These are phyloP conservation scores for Ginglymostoma cirratum DNA, from an alignment of 2,113 vertebrate species.

Conservation along the genomic window DNA sequence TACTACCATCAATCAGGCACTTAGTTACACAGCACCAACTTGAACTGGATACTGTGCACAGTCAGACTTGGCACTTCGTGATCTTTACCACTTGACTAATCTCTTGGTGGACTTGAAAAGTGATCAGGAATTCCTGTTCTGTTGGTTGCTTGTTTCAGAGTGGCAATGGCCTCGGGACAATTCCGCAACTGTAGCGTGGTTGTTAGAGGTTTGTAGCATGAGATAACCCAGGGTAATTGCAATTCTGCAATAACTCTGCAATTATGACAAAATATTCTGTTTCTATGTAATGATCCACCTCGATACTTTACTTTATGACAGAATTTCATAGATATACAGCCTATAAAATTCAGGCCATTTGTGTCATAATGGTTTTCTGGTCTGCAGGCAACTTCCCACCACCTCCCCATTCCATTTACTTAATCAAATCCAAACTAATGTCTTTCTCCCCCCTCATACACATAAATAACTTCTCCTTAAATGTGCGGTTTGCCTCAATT, in stretches of 20 bases:
- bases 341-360: background rate
- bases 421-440: background rate
- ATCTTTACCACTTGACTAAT: background rate
- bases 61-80: background rate
- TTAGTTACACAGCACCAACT: background rate
- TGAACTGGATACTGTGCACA: background rate
- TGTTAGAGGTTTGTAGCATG: background rate
- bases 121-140: background rate
- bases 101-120: background rate
- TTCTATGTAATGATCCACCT: background rate
- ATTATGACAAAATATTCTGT: background rate
- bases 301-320: background rate
- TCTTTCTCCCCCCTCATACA: background rate
- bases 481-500: background rate
- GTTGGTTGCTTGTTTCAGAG: background rate
- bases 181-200: background rate
- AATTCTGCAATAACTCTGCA: background rate
- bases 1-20: background rate
- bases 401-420: background rate
- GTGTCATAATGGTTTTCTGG: background rate
- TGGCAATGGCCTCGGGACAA: background rate
- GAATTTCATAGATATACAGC: background rate
- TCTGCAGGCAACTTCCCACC: background rate
- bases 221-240: background rate
- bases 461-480: background rate